phyloP scores from a whole-genome alignment of 2,888 invertebrate species.

The Zygothrica quintamaculata region DNA sequence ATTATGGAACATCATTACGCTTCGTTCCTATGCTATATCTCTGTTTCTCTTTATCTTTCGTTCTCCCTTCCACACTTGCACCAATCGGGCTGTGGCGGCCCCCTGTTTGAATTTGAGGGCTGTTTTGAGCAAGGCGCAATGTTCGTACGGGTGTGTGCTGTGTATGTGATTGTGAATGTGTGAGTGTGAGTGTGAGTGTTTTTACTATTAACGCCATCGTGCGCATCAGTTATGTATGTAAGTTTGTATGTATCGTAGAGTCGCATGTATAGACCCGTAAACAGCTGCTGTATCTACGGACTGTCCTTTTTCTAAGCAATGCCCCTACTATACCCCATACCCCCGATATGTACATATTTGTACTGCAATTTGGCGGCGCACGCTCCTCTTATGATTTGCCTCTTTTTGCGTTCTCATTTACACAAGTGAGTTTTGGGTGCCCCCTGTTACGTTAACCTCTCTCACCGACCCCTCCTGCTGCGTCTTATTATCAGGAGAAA shows the following conservation, averaged over 20 bases:
- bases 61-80: conserved; percentile 42
- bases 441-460: conserved; percentile 40
- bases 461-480: conserved; percentile 50
- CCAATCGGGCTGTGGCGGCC: conserved; percentile 42
- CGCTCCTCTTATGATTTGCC: conserved; percentile 79
- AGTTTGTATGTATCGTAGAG: conserved; percentile 5
- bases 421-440: conserved; percentile 78
- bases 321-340: conserved; percentile 52
- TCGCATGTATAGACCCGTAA: conserved; percentile 4
- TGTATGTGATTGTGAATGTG: conserved; percentile 9
- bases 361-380: conserved; percentile 80
- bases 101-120: conserved; percentile 38
- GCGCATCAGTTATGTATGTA: conserved; percentile 16
- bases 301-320: conserved; percentile 76
- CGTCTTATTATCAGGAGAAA: conserved; percentile 59
- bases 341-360: conserved; percentile 76
- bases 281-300: conserved; percentile 64
- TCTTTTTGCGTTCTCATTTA: conserved; percentile 81
- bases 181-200: conserved; percentile 12
- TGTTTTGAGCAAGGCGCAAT: conserved; percentile 50
- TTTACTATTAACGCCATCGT: conserved; percentile 45
- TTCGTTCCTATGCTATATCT: conserved; percentile 10
- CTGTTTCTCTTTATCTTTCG: conserved; percentile 12
- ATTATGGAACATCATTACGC: conserved; percentile 52
- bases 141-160: conserved; percentile 47